phyloP scores from a whole-genome alignment of 2,113 vertebrate species.

The Puntigrus tetrazona region DNA sequence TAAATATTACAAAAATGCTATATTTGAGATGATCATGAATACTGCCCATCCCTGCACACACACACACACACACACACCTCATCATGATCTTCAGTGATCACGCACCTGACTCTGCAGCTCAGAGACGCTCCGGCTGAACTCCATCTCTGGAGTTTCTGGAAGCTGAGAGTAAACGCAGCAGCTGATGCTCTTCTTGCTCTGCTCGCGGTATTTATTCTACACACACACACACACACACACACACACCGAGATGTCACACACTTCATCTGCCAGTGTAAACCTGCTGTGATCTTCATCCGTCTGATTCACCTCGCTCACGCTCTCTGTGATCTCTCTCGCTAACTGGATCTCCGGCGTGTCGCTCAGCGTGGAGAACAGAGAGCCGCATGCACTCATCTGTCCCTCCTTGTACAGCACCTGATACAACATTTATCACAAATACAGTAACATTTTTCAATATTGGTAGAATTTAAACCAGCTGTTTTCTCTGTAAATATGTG shows the following conservation, averaged over 20 bases:
- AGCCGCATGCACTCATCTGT: slow-evolving; percentile 74
- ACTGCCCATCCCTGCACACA: slow-evolving; percentile 73
- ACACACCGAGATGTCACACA: background rate
- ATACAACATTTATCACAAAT: background rate
- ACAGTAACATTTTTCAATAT: background rate
- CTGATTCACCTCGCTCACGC: slow-evolving; percentile 38
- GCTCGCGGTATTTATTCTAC: slow-evolving; percentile 74
- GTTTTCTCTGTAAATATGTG: background rate
- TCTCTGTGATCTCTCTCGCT: slow-evolving; percentile 74
- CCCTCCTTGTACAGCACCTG: slow-evolving; percentile 82
- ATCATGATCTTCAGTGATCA: no score
- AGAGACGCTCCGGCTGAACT: slow-evolving; percentile 80
- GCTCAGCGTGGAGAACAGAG: slow-evolving; percentile 80
- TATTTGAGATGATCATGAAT: no score
- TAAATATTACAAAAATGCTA: no score
- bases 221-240: slow-evolving; percentile 18
- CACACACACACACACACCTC: no score
- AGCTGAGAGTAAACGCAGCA: slow-evolving; percentile 87
- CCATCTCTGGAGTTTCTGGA: slow-evolving; percentile 85
- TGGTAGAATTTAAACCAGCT: background rate
- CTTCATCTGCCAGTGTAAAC: background rate
- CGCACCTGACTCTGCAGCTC: slow-evolving; percentile 90
- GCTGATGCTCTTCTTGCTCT: slow-evolving; percentile 76
- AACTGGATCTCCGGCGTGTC: slow-evolving; percentile 82
- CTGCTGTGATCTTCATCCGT: background rate